Evolutionary conservation across 2,113 vertebrate genomes (phyloP), one percentile per base, ranked within the genome.

Genomic region (Progne subis): DNA sequence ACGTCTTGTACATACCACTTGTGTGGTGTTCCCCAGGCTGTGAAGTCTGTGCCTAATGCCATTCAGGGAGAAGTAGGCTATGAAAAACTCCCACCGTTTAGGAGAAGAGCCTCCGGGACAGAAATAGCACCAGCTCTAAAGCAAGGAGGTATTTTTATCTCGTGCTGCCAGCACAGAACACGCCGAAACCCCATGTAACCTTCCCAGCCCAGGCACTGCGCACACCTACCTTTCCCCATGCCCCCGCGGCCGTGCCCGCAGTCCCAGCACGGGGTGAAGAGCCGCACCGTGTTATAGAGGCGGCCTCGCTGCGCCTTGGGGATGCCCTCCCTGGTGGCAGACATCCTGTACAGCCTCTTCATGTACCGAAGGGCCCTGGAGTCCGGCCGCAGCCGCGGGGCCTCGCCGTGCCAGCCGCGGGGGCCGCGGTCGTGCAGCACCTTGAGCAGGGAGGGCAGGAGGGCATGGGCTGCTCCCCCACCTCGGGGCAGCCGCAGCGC

Each of bases 281-380:
- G 98, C 7, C 99, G 97, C 34, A 99, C 98, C 1, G 99, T 99
- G 98, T 99, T 99, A 87, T 98, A 99, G 59, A 98, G 93, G 55
- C 97, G 97, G 26, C 96, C 96, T 37, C 88, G 96, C 18, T 71
- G 94, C n/a, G 96, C 94, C 64, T 98, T 98, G 13, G 98, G 97
- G 69, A 98, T 97, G 55, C 98, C 98, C 64, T 98, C 98, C 74
- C 98, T 98, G 72, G 98, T 98, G 21, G 98, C 97, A 2, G 98
- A 98, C 76, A 97, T 97, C 94, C 98, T 99, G 59, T 99, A 99
- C 2, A 99, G 98, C 78, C 98, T 98, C 84, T 98, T 99, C 98
- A 99, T 99, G 95, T 99, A 99, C 13, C 94, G 97, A 3, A 99
- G 97, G 68, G 99, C 99, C 91, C 96, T 97, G 49, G 98, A 97